Percentiles rank a stretch among this genome's conserved stretches.
These are phyloP conservation scores for Anthoscopus minutus DNA, from an alignment of 2,113 vertebrate species.

Conservation along the genomic window DNA sequence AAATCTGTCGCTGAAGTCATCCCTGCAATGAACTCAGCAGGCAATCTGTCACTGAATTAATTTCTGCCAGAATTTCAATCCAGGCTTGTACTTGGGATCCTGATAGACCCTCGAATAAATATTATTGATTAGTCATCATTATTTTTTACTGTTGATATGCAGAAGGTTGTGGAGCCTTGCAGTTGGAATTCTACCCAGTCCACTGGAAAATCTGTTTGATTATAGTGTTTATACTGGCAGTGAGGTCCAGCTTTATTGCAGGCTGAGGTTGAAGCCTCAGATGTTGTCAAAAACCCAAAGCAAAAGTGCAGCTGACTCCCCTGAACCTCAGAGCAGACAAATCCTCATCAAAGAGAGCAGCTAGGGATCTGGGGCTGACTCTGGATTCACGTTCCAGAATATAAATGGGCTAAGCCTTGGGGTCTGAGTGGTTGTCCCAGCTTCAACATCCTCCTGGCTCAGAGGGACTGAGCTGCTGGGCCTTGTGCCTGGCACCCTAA, in stretches of 20 bases:
- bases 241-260: not conserved
- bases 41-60: conserved; percentile 18
- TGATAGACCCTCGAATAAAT: conserved; percentile 28
- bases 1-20: not conserved
- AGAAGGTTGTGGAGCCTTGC: conserved; percentile 11
- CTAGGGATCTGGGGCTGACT: not conserved
- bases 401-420: not conserved
- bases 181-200: not conserved
- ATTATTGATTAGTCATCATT: conserved; percentile 31
- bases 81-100: not conserved
- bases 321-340: not conserved
- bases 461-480: not conserved
- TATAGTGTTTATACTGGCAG: not conserved
- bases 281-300: not conserved
- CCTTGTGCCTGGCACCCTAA: not conserved
- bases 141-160: conserved; percentile 27
- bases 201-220: not conserved
- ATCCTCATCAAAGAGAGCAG: not conserved
- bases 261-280: not conserved
- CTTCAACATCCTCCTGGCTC: not conserved
- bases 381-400: not conserved
- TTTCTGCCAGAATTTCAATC: conserved; percentile 5
- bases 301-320: not conserved
- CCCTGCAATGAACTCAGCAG: not conserved
- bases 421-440: not conserved